These are phyloP conservation scores for Plectrocnemia conspersa DNA, from an alignment of 1,140 invertebrate genomes.

Conservation along the genomic window DNA sequence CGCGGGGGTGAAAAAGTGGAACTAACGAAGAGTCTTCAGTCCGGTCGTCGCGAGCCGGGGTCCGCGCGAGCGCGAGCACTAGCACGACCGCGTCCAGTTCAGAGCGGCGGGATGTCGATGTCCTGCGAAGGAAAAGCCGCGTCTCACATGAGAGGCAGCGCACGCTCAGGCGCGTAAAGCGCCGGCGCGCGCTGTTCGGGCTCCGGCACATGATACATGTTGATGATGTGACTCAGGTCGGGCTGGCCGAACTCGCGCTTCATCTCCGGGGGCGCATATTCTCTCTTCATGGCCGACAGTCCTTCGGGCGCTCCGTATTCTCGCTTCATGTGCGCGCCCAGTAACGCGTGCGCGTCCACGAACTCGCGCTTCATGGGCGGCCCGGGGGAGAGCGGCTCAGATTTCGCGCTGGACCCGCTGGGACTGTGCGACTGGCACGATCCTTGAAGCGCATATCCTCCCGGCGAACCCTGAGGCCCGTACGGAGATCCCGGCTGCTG, in stretches of 20 bases:
- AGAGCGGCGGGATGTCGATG: constrained; percentile 54
- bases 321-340: constrained; percentile 58
- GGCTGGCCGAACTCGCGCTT: constrained; percentile 66
- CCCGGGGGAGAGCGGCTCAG: constrained; percentile 73
- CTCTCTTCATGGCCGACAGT: constrained; percentile 63
- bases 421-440: constrained; percentile 71
- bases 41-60: neutral
- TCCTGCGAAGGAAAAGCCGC: constrained; percentile 52
- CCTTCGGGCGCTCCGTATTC: constrained; percentile 63
- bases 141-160: constrained; percentile 52
- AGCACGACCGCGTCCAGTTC: constrained; percentile 38
- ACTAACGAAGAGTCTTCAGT: constrained; percentile 2
- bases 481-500: constrained; percentile 60
- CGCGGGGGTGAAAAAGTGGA: constrained; percentile 16
- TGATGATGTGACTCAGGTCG: constrained; percentile 59
- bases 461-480: constrained; percentile 61
- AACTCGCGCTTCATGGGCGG: constrained; percentile 68
- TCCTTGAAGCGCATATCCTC: constrained; percentile 57
- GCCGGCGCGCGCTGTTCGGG: constrained; percentile 47
- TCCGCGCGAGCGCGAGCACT: neutral
- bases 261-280: constrained; percentile 69
- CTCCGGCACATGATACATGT: constrained; percentile 59
- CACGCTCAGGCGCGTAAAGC: constrained; percentile 43
- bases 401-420: constrained; percentile 76
- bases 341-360: constrained; percentile 45